A percentile compares a stretch with the other conserved stretches of the same genome.
These are phyloP conservation scores for Neelides folsomi DNA, from an alignment of 2,888 invertebrate genomes.

Conservation along the genomic window DNA sequence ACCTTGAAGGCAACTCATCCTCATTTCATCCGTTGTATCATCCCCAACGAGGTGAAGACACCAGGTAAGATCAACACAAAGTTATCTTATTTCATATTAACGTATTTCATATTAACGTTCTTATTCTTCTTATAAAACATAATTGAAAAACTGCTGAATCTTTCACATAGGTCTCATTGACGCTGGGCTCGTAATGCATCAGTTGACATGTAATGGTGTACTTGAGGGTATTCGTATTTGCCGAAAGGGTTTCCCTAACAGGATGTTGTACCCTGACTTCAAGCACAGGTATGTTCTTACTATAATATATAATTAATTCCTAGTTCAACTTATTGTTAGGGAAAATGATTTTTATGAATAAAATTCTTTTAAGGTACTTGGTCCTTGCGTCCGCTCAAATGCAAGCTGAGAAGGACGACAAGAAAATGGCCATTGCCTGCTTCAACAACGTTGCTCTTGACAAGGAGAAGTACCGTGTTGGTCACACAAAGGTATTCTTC, in stretches of 20 bases:
- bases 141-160: too few relatives aligned
- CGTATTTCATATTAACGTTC: too few relatives aligned
- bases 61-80: constrained; percentile 46
- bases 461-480: constrained; percentile 89
- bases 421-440: constrained; percentile 75
- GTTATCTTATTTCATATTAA: not conserved
- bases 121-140: too few relatives aligned
- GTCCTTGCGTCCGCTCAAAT: constrained; percentile 94
- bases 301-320: too few relatives aligned
- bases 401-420: constrained; percentile 65
- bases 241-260: constrained; percentile 99
- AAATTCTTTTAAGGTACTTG: constrained; percentile 66
- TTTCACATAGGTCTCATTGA: constrained; percentile 95
- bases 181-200: constrained; percentile 97
- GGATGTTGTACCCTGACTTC: constrained; percentile 99
- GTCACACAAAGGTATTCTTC: constrained; percentile 99
- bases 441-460: constrained; percentile 74
- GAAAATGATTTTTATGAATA: not conserved
- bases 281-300: constrained; percentile 70
- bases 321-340: too few relatives aligned
- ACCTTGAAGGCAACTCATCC: constrained; percentile 92
- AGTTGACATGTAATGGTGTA: constrained; percentile 99
- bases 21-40: constrained; percentile 99
- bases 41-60: constrained; percentile 94
- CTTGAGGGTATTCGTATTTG: constrained; percentile 99